Base-by-base conservation (phyloP, 2,113 vertebrate species). In the Carettochelys insculpta region DNA sequence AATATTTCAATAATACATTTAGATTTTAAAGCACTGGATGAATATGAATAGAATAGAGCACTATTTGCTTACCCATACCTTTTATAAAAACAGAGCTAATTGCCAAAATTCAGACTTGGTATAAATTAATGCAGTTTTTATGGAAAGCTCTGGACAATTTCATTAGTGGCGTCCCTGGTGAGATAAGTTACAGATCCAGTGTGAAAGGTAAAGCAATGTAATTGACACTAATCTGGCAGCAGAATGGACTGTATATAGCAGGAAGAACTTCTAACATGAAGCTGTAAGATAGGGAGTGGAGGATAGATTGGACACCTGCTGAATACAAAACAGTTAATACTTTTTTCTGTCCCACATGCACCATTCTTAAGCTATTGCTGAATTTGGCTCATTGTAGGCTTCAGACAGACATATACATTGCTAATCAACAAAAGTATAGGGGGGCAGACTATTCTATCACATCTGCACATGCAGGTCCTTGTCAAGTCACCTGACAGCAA, bases 31-130 rank as follows among this genome's bases (percentile, higher is more conserved):
- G 24, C 41, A 12, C 24, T 45, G 24, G 13, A 43, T 75, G 24
- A 43, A 16, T 41, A 75, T 45, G 24, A 11, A 75, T 43, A 12
- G 19, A 43, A 6, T 75, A 27, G 11, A 75, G 24, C 45, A 6
- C 27, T 25, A 75, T 43, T 75, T 45, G 24, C 24, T 73, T 68
- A 38, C 2, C 3, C 1, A 2, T 5, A 19, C 53, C 6, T 4
- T 5, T n/a, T 8, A 43, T 1, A 6, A 25, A 22, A 31, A 53
- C 52, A 8, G 9, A 38, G 29, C 79, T 4, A 2, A 27, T 3
- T 43, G 34, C 34, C 6, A 3, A 4, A 27, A 5, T 4, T 10
- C 12, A 1, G 0, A 29, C 65, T 27, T 24, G 38, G n/a, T 38
- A 11, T 71, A 71, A 71, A n/a, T 24, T 6, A 24, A 41, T 24